Conservation (phyloP, 2,113 vertebrate genomes). For the Mesoclemmys tuberculata region DNA sequence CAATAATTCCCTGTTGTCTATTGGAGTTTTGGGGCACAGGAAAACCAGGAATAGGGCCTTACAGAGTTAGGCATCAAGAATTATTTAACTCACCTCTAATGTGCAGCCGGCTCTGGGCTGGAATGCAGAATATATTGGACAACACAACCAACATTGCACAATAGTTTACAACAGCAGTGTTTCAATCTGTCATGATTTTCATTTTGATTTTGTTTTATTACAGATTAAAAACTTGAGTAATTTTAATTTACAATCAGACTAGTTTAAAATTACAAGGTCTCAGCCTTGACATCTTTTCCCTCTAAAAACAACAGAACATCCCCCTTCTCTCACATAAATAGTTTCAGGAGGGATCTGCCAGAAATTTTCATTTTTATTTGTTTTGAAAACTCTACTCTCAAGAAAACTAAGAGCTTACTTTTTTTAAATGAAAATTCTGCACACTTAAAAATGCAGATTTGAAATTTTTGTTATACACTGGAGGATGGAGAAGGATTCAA, state of each 20-base stretch:
- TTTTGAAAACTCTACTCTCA: neutral
- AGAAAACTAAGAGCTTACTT: neutral
- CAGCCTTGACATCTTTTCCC: neutral
- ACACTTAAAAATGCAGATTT: neutral
- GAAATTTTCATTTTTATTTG: neutral
- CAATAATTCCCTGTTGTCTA: rapidly evolving
- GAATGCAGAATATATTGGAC: rapidly evolving
- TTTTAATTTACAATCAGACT: neutral
- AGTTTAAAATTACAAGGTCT: rapidly evolving
- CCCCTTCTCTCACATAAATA: rapidly evolving
- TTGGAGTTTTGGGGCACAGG: rapidly evolving
- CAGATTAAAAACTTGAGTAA: neutral
- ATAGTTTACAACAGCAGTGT: rapidly evolving
- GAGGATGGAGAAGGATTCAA: neutral
- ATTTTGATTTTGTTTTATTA: neutral
- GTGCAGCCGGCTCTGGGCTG: neutral
- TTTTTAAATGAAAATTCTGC: rapidly evolving
- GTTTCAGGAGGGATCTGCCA: neutral
- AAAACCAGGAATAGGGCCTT: rapidly evolving
- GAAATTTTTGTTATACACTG: neutral
- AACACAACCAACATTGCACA: rapidly evolving
- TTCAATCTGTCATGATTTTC: neutral
- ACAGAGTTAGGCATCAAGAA: neutral
- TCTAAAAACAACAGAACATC: neutral
- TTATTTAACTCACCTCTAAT: neutral